Conservation (phyloP, 2,888 invertebrate genomes). For the Carterocephalus palaemon region DNA sequence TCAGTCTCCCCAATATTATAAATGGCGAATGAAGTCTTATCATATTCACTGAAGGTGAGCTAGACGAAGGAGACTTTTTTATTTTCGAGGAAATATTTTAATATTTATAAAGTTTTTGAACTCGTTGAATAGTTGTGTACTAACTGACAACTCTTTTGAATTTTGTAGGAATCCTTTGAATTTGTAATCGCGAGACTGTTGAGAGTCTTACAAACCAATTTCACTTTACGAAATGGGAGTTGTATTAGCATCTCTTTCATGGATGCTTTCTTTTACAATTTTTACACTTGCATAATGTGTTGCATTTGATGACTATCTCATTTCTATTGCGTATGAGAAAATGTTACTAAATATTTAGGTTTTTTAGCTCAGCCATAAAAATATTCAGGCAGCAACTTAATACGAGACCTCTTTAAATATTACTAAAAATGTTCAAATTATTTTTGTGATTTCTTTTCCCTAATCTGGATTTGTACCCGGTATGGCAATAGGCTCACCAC, state of each 20-base stretch:
- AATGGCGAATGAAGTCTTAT: slow-evolving; percentile 38
- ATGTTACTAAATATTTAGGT: too few species aligned
- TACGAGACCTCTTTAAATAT: too few species aligned
- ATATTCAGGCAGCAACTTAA: too few species aligned
- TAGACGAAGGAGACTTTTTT: slow-evolving; percentile 40
- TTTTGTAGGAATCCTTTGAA: slow-evolving; percentile 26
- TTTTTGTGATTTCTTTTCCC: too few species aligned
- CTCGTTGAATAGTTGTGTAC: slow-evolving; percentile 30
- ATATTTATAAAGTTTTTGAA: slow-evolving; percentile 35
- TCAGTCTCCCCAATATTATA: slow-evolving; percentile 23
- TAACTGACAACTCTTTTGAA: slow-evolving; percentile 27
- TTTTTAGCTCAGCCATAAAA: too few species aligned
- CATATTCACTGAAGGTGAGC: slow-evolving; percentile 41
- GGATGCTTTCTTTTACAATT: not conserved
- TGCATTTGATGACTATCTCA: too few species aligned
- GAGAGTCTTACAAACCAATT: slow-evolving; percentile 22
- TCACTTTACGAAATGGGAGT: slow-evolving; percentile 12
- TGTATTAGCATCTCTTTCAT: slow-evolving; percentile 19
- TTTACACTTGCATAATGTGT: too few species aligned
- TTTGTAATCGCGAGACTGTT: slow-evolving; percentile 14
- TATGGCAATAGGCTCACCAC: too few species aligned
- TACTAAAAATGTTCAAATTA: too few species aligned
- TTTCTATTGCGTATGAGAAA: too few species aligned
- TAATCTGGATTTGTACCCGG: too few species aligned
- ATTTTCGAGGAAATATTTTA: slow-evolving; percentile 36